Evolutionary conservation across 2,888 invertebrate genomes (phyloP), one percentile per base, ranked within the genome.

Genomic region (Heliconius hortense): DNA sequence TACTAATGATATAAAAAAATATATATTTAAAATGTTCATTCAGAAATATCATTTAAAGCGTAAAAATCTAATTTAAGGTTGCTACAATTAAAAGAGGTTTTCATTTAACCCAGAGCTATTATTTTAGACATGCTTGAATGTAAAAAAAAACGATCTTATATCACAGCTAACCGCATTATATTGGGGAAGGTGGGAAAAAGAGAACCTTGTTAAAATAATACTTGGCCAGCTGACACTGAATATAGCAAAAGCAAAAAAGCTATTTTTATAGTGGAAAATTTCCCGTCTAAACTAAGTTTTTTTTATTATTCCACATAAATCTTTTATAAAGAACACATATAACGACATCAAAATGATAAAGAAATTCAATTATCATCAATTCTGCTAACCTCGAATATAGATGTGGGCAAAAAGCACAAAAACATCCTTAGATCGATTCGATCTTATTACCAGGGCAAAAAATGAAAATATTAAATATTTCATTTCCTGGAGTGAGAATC

Each of bases 311-410:
- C 31, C 0, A 31, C 53, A 13, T 18, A 53, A 24, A 31, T 7
- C 31, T 35, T 35, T 8, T 35, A n/a, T 35, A 31, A 53, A 69
- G 28, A 35, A 56, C 31, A 56, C 56, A 56, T 56, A 69, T 56
- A 56, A 56, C 69, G 69, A 53, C 56, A 56, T 31, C 7, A 68
- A 68, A 69, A 31, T 31, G 69, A 53, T 69, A 69, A 69, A 69
- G 53, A 69, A 69, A 69, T 56, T 56, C 53, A 69, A 69, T 69
- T 69, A 53, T 69, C 69, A 69, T 69, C 69, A 69, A 69, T 69
- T 69, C 56, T 53, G 31, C n/a, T n/a, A 69, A 69, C 69, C 69
- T n/a, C 69, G 31, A 69, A 56, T 69, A 31, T 7, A n/a, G 53
- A 69, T 69, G 56, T 53, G 69, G 69, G 69, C 53, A 69, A 69